Conservation (phyloP, 1,140 invertebrate genomes). For the Luehdorfia chinensis region DNA sequence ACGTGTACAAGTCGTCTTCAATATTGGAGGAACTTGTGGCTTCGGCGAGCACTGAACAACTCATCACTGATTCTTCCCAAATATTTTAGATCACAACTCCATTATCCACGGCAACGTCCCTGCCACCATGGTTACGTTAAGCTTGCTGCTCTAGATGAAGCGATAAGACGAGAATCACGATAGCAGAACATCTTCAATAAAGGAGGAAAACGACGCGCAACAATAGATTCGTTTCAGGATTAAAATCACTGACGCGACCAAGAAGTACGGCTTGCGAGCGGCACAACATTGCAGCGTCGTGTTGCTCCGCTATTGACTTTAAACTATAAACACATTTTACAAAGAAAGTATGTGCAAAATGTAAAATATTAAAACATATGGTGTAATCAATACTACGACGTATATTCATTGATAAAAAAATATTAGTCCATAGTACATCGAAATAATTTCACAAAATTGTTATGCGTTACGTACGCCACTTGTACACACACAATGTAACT, state of each 20-base stretch:
- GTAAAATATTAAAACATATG: too few relatives aligned
- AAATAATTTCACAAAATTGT: too few relatives aligned
- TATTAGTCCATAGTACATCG: too few relatives aligned
- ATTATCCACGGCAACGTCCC: not conserved
- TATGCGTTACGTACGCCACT: too few relatives aligned
- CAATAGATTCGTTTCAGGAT: not conserved
- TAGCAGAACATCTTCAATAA: too few relatives aligned
- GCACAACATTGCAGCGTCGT: not conserved
- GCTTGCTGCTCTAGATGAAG: not conserved
- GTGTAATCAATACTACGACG: too few relatives aligned
- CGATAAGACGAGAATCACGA: not conserved
- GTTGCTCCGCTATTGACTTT: too few relatives aligned
- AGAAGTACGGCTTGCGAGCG: not conserved
- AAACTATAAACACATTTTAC: too few relatives aligned
- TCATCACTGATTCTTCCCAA: constrained; percentile 35
- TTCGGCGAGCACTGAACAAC: constrained; percentile 40
- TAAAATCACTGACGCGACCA: constrained; percentile 2
- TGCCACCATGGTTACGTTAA: not conserved
- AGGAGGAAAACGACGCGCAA: not conserved
- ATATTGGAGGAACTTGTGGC: constrained; percentile 41
- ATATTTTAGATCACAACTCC: not conserved
- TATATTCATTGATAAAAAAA: too few relatives aligned
- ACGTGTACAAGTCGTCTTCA: constrained; percentile 58
- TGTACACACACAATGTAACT: too few relatives aligned
- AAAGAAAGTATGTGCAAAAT: too few relatives aligned